Conservation (phyloP, 2,888 invertebrate species). For the Phyllotreta cruciferae region DNA sequence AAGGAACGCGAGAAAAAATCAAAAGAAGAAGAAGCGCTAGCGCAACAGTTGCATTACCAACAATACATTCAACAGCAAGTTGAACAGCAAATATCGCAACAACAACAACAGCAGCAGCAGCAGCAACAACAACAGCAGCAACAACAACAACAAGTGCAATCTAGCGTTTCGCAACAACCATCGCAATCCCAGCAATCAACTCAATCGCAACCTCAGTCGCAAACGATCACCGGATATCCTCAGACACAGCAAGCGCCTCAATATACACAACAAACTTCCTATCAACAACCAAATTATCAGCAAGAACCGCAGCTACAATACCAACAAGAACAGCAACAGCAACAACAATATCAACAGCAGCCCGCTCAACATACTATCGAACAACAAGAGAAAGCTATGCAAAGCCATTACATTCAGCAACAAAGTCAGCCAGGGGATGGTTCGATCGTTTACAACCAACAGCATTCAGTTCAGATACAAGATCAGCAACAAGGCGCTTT, state of each 20-base stretch:
- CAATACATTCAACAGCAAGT: constrained; percentile 66
- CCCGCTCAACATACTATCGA: constrained; percentile 40
- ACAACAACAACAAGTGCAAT: constrained; percentile 60
- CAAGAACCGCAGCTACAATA: constrained; percentile 29
- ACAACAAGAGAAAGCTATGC: constrained; percentile 40
- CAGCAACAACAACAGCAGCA: constrained; percentile 55
- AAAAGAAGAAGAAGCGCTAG: constrained; percentile 59
- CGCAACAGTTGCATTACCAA: constrained; percentile 66
- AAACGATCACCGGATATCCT: constrained; percentile 42
- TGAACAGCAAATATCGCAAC: constrained; percentile 60
- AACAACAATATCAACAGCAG: constrained; percentile 37
- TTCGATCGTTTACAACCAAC: constrained; percentile 29
- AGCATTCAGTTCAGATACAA: constrained; percentile 30
- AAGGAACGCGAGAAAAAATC: constrained; percentile 66
- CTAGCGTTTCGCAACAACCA: constrained; percentile 45
- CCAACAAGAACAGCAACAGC: too few relatives aligned
- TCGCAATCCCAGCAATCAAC: constrained; percentile 63
- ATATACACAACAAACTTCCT: constrained; percentile 41
- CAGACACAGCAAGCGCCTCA: constrained; percentile 45
- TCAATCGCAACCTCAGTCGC: constrained; percentile 39
- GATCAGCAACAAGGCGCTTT: constrained; percentile 19
- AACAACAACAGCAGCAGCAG: constrained; percentile 62
- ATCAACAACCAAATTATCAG: constrained; percentile 37
- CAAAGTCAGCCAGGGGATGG: constrained; percentile 38
- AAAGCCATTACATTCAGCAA: constrained; percentile 41